Conservation (phyloP, 2,113 vertebrate species). For the Bostrychus sinensis region DNA sequence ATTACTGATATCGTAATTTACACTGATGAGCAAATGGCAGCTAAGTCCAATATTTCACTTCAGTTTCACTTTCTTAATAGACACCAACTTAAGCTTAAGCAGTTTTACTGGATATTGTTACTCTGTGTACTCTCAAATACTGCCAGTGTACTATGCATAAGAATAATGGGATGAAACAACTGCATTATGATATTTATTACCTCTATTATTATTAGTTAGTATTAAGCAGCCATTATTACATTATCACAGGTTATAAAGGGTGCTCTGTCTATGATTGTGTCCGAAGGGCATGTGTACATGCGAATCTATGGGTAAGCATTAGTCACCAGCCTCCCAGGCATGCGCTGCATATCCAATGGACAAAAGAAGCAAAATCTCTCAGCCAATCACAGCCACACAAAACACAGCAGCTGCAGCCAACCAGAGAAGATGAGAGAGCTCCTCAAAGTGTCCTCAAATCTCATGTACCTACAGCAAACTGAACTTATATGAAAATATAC, state of each 20-base stretch:
- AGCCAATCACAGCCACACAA: slow-evolving; percentile 64
- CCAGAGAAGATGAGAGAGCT: slow-evolving; percentile 32
- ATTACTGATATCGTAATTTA: too few species aligned
- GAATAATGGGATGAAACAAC: slow-evolving; percentile 12
- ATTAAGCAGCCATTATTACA: slow-evolving; percentile 32
- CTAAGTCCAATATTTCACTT: too few species aligned
- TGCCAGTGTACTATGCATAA: slow-evolving; percentile 1
- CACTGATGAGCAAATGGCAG: too few species aligned
- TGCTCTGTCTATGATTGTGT: slow-evolving; percentile 18
- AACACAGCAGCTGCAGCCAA: slow-evolving; percentile 67
- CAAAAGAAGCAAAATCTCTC: slow-evolving; percentile 57
- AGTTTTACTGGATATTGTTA: too few species aligned
- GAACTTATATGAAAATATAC: too few species aligned
- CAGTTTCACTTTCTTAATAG: too few species aligned
- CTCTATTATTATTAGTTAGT: slow-evolving; percentile 18
- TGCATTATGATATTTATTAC: not conserved
- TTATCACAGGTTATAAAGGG: slow-evolving; percentile 13
- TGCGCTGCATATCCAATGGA: slow-evolving; percentile 39
- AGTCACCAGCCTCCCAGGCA: slow-evolving; percentile 52
- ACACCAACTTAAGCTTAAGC: too few species aligned
- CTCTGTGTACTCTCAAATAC: too few species aligned
- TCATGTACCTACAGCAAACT: not conserved
- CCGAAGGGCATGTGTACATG: slow-evolving; percentile 32
- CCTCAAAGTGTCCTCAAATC: not conserved
- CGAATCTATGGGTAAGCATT: slow-evolving; percentile 55